Base-by-base conservation (phyloP, 2,113 vertebrate genomes). In the Lamprotornis superbus region DNA sequence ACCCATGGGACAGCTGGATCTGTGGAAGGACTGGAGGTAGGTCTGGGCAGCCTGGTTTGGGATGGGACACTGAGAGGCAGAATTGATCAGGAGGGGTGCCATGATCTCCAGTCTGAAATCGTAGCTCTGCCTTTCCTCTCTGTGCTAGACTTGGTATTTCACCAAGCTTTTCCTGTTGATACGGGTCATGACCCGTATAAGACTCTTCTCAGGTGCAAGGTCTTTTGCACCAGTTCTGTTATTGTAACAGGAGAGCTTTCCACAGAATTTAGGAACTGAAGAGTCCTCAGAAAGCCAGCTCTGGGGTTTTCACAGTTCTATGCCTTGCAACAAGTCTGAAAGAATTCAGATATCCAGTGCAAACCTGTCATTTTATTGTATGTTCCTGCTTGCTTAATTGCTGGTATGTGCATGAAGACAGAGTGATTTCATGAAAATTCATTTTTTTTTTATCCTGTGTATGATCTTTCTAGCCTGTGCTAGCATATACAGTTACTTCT, bases 11-110 rank as follows among this genome's bases (percentile, higher is more conserved):
- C 91, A 79, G 88, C 75, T 77, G 87, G 82, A n/a, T 31, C 49
- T 76, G 17, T 97, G 95, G 92, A 61, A 3, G 9, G 90, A 92
- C 92, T 93, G 95, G 92, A 94, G 95, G 90, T 95, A 65, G 50
- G 92, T 92, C 67, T 70, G 79, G 50, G 50, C 46, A 88, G 46
- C 61, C 53, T 27, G 1, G 6, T 24, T 27, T 9, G 39, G 50
- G 46, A 22, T 9, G 24, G 46, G 53, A 11, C 4, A 7, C 61
- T 2, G n/a, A 52, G 44, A 16, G 28, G 52, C 63, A 90, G 50
- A 56, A 56, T 50, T 10, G 0, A 8, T 71, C 19, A 7, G 81
- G 57, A 57, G 28, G 24, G 49, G 30, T 64, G 49, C 53, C 55
- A 25, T 5, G 37, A 44, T 56, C 79, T 77, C 35, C 47, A 46